Conservation (phyloP, 2,888 invertebrate genomes). For the Drosophila mercatorum region DNA sequence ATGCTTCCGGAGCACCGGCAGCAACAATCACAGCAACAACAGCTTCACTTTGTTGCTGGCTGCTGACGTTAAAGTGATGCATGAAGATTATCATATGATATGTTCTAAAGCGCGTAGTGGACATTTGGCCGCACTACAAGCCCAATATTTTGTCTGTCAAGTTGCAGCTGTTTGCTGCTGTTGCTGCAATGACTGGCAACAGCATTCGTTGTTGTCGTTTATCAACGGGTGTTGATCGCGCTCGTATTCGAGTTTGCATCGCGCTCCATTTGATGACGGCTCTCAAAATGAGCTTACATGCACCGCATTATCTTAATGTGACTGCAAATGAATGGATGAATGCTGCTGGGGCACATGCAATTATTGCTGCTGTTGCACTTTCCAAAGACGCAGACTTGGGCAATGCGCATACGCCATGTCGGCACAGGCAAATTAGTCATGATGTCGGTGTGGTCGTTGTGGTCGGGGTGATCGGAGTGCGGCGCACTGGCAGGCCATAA, state of each 20-base stretch:
- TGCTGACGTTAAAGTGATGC: slow-evolving; percentile 77
- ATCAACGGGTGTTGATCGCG: slow-evolving; percentile 67
- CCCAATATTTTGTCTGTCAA: slow-evolving; percentile 65
- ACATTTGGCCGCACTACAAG: slow-evolving; percentile 36
- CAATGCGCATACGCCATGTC: slow-evolving; percentile 55
- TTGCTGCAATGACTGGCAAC: slow-evolving; percentile 32
- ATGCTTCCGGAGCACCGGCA: slow-evolving; percentile 76
- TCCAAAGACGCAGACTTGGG: slow-evolving; percentile 1
- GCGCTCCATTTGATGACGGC: slow-evolving; percentile 74
- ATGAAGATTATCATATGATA: slow-evolving; percentile 81
- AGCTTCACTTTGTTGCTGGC: slow-evolving; percentile 51
- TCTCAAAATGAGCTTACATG: slow-evolving; percentile 68
- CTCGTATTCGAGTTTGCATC: slow-evolving; percentile 9
- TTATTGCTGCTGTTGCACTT: slow-evolving; percentile 23
- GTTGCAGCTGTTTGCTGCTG: slow-evolving; percentile 45
- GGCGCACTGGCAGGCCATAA: slow-evolving; percentile 55
- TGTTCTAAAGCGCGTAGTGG: slow-evolving; percentile 69
- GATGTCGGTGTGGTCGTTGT: slow-evolving; percentile 14
- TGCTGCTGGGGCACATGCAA: slow-evolving; percentile 43
- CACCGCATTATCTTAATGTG: slow-evolving; percentile 79
- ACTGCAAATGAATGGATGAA: slow-evolving; percentile 69
- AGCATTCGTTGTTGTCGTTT: slow-evolving; percentile 70
- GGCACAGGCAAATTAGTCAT: slow-evolving; percentile 44
- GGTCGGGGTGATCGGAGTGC: slow-evolving; percentile 7
- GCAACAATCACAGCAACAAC: slow-evolving; percentile 40